These are phyloP conservation scores for Lypha dubia DNA, from an alignment of 2,888 invertebrate genomes.

Conservation along the genomic window DNA sequence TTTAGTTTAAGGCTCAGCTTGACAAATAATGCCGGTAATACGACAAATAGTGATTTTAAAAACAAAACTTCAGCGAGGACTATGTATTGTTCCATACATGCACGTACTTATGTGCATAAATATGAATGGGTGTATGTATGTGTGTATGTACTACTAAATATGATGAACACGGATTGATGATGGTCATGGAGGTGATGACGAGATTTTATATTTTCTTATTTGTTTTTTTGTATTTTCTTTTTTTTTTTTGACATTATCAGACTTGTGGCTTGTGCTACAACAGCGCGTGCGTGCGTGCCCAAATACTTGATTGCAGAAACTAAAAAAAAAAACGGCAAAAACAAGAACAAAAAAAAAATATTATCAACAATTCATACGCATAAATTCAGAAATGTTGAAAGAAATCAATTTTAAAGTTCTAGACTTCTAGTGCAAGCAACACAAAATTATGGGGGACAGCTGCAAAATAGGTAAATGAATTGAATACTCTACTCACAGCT, in stretches of 20 bases:
- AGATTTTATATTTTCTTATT: constrained; percentile 25
- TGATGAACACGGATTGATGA: constrained; percentile 57
- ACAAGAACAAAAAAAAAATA: constrained; percentile 9
- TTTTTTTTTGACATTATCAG: constrained; percentile 48
- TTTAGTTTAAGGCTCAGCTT: constrained; percentile 49
- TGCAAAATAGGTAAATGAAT: constrained; percentile 72
- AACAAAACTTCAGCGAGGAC: constrained; percentile 7
- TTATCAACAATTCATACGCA: constrained; percentile 60
- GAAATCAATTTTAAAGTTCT: constrained; percentile 63
- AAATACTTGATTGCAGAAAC: constrained; percentile 46
- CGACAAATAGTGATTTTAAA: constrained; percentile 53
- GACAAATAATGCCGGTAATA: constrained; percentile 66
- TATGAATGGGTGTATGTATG: too few relatives aligned
- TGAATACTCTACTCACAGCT: constrained; percentile 23
- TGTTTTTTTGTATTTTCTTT: constrained; percentile 3
- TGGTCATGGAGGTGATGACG: constrained; percentile 56
- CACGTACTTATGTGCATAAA: not conserved
- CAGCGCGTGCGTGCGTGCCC: constrained; percentile 67
- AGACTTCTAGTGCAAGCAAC: constrained; percentile 43
- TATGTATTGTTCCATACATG: too few relatives aligned
- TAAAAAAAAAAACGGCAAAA: too few relatives aligned
- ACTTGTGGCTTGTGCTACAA: constrained; percentile 70
- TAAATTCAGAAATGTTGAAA: constrained; percentile 58
- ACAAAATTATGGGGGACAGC: constrained; percentile 74
- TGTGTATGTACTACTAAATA: not conserved